Evolutionary conservation across 2,888 invertebrate genomes (phyloP).

Genomic region (Archips crataeganus): DNA sequence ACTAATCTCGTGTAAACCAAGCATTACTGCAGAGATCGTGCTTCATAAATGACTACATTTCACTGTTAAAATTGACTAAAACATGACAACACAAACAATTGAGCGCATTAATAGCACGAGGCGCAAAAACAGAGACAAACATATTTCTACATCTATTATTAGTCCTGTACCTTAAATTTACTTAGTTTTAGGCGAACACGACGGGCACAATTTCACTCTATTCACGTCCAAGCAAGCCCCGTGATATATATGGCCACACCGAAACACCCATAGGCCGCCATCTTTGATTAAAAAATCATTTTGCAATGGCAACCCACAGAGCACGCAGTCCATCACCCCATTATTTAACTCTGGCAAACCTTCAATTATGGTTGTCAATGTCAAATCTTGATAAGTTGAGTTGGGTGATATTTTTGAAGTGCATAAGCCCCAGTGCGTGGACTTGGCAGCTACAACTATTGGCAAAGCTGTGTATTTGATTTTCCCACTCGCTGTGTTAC

Average conservation of each 20-base stretch:
- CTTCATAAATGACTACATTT: too few relatives aligned
- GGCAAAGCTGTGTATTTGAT: slow-evolving; percentile 77
- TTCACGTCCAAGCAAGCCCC: slow-evolving; percentile 86
- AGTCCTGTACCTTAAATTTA: not conserved
- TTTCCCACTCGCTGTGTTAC: slow-evolving; percentile 60
- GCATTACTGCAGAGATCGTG: too few relatives aligned
- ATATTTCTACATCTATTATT: too few relatives aligned
- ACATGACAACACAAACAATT: too few relatives aligned
- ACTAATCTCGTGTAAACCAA: too few relatives aligned
- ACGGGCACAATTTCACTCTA: slow-evolving; percentile 79
- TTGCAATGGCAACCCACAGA: slow-evolving; percentile 86
- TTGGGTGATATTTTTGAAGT: slow-evolving; percentile 52
- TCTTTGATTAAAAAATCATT: slow-evolving; percentile 86
- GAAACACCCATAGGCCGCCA: slow-evolving; percentile 87
- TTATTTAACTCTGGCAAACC: slow-evolving; percentile 59
- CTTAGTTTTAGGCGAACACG: slow-evolving; percentile 58
- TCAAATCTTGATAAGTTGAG: slow-evolving; percentile 46
- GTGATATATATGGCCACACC: slow-evolving; percentile 88
- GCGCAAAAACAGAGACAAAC: too few relatives aligned
- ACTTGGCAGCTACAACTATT: slow-evolving; percentile 71
- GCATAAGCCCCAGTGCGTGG: slow-evolving; percentile 82
- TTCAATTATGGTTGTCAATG: slow-evolving; percentile 60
- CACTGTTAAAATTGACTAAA: too few relatives aligned
- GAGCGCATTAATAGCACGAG: too few relatives aligned
- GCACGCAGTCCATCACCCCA: slow-evolving; percentile 72